A percentile compares a stretch with the other conserved stretches of the same genome.
These are phyloP conservation scores for Acheta domesticus DNA, from an alignment of 2,888 invertebrate species.

Conservation along the genomic window DNA sequence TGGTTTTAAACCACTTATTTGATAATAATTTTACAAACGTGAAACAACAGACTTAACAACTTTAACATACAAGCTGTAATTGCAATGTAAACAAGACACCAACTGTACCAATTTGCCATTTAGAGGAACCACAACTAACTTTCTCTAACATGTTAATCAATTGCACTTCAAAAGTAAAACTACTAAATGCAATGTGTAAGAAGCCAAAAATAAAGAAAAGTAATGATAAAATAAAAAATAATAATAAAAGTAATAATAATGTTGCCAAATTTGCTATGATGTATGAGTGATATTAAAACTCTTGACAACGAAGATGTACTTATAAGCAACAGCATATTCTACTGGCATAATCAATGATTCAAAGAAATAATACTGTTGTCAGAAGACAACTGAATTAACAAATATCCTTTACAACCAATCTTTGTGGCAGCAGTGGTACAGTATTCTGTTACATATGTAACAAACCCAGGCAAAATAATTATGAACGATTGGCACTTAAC, in stretches of 20 bases:
- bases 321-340: not conserved
- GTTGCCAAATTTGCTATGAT: not conserved
- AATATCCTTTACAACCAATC: not conserved
- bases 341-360: conserved; percentile 1
- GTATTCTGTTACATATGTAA: not conserved
- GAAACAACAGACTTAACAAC: not conserved
- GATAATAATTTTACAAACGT: conserved; percentile 1
- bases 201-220: no score
- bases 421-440: not conserved
- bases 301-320: not conserved
- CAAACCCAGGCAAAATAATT: not conserved
- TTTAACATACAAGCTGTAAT: not conserved
- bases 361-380: not conserved
- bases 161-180: no score
- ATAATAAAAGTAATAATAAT: no score
- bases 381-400: not conserved
- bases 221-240: no score
- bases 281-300: not conserved
- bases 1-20: not conserved
- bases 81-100: not conserved
- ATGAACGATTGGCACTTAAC: not conserved
- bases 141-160: not conserved
- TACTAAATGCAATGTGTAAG: no score
- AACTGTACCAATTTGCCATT: not conserved
- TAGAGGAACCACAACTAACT: not conserved